Conservation (phyloP, 2,888 invertebrate genomes). For the Drosophila falleni region DNA sequence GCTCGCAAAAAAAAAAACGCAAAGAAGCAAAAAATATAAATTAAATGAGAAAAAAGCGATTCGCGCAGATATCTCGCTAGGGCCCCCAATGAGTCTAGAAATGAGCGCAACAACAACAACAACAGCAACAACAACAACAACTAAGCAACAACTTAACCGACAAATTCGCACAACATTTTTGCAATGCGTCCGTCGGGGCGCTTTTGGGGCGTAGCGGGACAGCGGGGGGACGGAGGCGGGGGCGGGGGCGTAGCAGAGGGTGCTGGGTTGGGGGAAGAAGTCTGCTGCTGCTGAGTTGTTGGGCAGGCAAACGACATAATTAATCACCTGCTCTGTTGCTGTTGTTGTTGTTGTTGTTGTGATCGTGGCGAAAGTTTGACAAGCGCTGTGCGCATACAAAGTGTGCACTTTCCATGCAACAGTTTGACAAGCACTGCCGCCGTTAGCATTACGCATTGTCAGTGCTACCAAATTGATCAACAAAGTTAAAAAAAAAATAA, state of each 20-base stretch:
- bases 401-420: conserved; percentile 5
- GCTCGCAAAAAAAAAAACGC: conserved; percentile 39
- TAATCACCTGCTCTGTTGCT: conserved; percentile 43
- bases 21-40: conserved; percentile 54
- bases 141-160: conserved; percentile 39
- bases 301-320: conserved; percentile 52
- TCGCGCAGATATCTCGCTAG: conserved; percentile 61
- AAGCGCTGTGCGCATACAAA: conserved; percentile 33
- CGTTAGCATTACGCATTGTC: neutral
- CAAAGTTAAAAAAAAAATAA: no score
- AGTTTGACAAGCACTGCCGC: conserved; percentile 14
- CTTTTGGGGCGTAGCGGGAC: neutral
- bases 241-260: neutral
- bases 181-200: conserved; percentile 13
- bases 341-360: conserved; percentile 10
- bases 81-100: conserved; percentile 57
- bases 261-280: neutral
- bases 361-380: conserved; percentile 50
- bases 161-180: conserved; percentile 57
- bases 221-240: neutral
- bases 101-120: conserved; percentile 52
- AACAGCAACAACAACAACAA: conserved; percentile 35
- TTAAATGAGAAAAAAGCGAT: conserved; percentile 62
- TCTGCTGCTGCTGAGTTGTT: conserved; percentile 37
- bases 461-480: neutral